Conservation (phyloP, 1,140 invertebrate genomes). For the Drosophila nebulosa region DNA sequence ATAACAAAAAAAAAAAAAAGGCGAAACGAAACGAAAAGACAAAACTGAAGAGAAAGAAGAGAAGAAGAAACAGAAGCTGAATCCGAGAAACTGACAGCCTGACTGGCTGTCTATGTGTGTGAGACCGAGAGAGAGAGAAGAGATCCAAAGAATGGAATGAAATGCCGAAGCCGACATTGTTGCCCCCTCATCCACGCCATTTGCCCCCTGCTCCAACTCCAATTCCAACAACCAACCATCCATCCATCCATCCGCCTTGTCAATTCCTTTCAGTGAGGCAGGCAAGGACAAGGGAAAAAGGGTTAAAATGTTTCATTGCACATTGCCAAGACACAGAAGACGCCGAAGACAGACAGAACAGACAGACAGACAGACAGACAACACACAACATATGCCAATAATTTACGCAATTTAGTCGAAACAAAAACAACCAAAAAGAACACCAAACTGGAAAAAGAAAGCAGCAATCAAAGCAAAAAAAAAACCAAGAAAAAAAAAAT, state of each 20-base stretch:
- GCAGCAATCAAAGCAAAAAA: not conserved
- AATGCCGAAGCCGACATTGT: slow-evolving; percentile 44
- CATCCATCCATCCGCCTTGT: slow-evolving; percentile 44
- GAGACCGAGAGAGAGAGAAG: not conserved
- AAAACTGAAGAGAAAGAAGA: not conserved
- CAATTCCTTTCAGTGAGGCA: slow-evolving; percentile 43
- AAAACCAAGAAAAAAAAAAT: not conserved
- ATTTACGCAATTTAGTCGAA: slow-evolving; percentile 4
- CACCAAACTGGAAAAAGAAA: slow-evolving; percentile 10
- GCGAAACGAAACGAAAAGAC: not conserved
- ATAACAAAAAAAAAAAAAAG: slow-evolving; percentile 38
- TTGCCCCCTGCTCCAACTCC: not conserved
- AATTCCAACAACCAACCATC: no score
- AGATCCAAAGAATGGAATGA: slow-evolving; percentile 51
- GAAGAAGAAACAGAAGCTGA: slow-evolving; percentile 30
- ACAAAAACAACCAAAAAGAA: slow-evolving; percentile 21
- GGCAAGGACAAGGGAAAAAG: slow-evolving; percentile 59
- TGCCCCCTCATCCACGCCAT: not conserved
- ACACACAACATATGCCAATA: not conserved
- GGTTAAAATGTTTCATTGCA: slow-evolving; percentile 75
- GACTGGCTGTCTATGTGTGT: slow-evolving; percentile 32
- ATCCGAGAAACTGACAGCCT: slow-evolving; percentile 62
- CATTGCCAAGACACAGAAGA: slow-evolving; percentile 65
- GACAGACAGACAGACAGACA: no score
- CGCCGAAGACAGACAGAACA: slow-evolving; percentile 32